Evolutionary conservation across 2,797 vertebrate genomes (phyloP), one percentile per base, ranked within the genome.

Genomic region (Pagetopsis macropterus): DNA sequence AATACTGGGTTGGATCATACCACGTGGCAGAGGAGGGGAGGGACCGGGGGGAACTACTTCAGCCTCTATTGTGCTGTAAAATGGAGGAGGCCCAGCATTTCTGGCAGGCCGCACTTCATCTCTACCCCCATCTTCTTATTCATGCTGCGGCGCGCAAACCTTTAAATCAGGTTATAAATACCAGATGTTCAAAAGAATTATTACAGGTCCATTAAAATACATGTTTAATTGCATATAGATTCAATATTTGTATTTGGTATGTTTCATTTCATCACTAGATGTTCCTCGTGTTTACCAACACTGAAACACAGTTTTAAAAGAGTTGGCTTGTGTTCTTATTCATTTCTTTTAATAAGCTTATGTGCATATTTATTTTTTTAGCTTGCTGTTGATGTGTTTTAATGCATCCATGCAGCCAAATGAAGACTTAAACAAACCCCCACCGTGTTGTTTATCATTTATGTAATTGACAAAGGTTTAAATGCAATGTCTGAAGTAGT

Each of bases 1-100:
- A 93, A 92, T 93, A 94, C 85, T 84, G 78, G 81, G 68, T 71
- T 87, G 89, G 93, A 88, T 23, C 56, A 64, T 90, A 94, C 92
- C 94, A 94, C 84, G 90, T 91, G 88, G 89, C 81, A 84, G 66
- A 76, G 69, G 54, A 71, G 72, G 73, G 81, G 85, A 76, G 83
- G 89, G 76, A 58, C 72, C 1, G 9, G 79, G 52, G 10, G 66
- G 75, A 76, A 87, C 82, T 76, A 87, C 86, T 84, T 87, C 41
- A 66, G 60, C 37, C 55, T 79, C 72, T 81, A 62, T 86, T 89
- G 88, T 88, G 84, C 78, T 76, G 77, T 79, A 82, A 83, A 87
- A 86, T 87, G 82, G 85, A 86, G 82, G 82, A 64, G 86, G 84
- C 63, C 58, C 69, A 58, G 45, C 58, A 60, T 69, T 63, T 55